Base-by-base conservation (phyloP, 2,797 vertebrate genomes). In the Myotis pilosus region DNA sequence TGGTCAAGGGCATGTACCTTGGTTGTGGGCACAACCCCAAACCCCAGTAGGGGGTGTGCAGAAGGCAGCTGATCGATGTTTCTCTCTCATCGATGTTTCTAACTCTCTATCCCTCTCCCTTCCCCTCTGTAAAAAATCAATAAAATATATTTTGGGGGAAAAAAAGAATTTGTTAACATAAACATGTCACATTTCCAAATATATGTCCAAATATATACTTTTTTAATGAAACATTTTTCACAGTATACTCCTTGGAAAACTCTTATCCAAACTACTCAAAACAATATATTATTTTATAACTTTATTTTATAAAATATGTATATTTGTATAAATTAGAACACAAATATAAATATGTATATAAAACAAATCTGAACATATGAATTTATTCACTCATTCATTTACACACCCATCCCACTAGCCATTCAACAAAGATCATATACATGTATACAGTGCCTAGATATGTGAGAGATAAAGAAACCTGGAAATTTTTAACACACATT, bases 111-210 rank as follows among this genome's bases (percentile, higher is more conserved):
- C 41, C 41, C 41, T 44, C 9, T 44, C 41, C 41, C 9, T 44
- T 44, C 41, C 41, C 10, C 41, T 44, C 41, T 44, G 9, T 44
- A 44, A 44, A 44, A 44, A 44, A 44, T 44, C 41, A 44, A 44
- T 44, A 44, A 44, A 44, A 44, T 44, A 44, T 44, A 44, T 44
- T 44, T 44, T 44, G 41, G n/a, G n/a, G n/a, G 41, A 10, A 38
- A 10, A 10, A 44, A 94, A 82, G 9, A 53, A 74, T 72, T 80
- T 89, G 36, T 81, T 94, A 76, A 92, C 3, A 82, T 30, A 84
- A 87, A 81, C 19, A 57, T 36, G 28, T 19, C 62, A 79, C 55
- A 93, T 93, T 90, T 96, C 36, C 36, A 85, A 96, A 90, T 74
- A 49, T 87, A 88, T 85, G 44, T n/a, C n/a, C n/a, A n/a, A n/a